phyloP scores from a whole-genome alignment of 2,113 vertebrate genomes.

The Labeo rohita region DNA sequence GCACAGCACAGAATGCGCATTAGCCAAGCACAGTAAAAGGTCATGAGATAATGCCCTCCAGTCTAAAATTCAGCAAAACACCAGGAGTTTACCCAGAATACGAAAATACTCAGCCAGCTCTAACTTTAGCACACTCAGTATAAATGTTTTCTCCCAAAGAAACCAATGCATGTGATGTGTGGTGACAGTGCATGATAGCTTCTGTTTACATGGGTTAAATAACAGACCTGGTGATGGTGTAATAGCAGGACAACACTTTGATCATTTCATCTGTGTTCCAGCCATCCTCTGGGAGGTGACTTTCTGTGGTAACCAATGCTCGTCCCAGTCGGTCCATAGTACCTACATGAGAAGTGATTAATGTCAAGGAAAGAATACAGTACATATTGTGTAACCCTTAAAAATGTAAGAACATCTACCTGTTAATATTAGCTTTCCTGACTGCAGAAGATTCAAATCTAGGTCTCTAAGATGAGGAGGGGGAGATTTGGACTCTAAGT shows the following conservation, averaged over 20 bases:
- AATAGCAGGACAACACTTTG: slow-evolving; percentile 77
- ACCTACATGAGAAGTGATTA: slow-evolving; percentile 60
- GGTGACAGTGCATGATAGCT: background rate
- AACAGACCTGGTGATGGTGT: slow-evolving; percentile 83
- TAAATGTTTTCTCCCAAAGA: background rate
- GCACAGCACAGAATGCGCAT: background rate
- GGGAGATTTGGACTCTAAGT: slow-evolving; percentile 50
- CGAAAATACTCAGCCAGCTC: background rate
- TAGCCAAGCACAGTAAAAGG: background rate
- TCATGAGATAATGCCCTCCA: slow-evolving; percentile 31
- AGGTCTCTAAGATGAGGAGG: slow-evolving; percentile 69
- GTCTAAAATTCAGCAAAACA: slow-evolving; percentile 10
- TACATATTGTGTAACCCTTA: background rate
- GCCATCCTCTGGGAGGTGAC: slow-evolving; percentile 66
- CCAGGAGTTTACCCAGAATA: background rate
- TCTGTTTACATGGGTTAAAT: background rate
- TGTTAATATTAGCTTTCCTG: slow-evolving; percentile 75
- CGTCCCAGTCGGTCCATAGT: slow-evolving; percentile 83
- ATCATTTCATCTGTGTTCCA: slow-evolving; percentile 69
- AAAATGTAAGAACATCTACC: slow-evolving; percentile 57
- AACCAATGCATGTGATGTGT: background rate
- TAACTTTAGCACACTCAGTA: slow-evolving; percentile 12
- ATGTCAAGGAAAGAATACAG: background rate
- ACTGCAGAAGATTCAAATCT: slow-evolving; percentile 75
- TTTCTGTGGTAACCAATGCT: slow-evolving; percentile 76